phyloP scores from a whole-genome alignment of 1,140 invertebrate species.

The Meteorus sp. region DNA sequence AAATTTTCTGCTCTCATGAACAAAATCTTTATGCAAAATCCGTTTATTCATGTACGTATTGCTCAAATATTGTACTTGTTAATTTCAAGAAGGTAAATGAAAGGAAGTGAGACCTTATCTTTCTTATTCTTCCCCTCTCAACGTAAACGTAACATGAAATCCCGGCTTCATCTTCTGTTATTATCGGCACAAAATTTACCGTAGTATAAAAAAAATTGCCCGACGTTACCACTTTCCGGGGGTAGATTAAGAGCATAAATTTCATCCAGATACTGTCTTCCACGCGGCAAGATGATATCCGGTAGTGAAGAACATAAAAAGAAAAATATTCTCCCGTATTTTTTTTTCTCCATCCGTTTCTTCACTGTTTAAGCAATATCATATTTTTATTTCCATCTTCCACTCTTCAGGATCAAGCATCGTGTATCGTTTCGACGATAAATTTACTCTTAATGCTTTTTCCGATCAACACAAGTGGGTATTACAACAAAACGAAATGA shows the following conservation, averaged over 20 bases:
- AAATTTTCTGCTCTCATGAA: neutral
- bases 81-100: neutral
- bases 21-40: slow-evolving; percentile 1
- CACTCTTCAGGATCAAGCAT: slow-evolving; percentile 11
- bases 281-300: slow-evolving; percentile 5
- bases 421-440: neutral
- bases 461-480: neutral
- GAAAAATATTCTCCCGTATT: slow-evolving; percentile 2
- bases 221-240: slow-evolving; percentile 12
- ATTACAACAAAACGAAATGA: no score
- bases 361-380: neutral
- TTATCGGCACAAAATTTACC: slow-evolving; percentile 13
- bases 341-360: neutral
- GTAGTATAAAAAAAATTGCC: slow-evolving; percentile 15
- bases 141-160: slow-evolving; percentile 4
- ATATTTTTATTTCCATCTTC: slow-evolving; percentile 2
- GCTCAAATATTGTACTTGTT: neutral
- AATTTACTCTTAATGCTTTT: neutral
- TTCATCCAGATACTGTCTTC: slow-evolving; percentile 1
- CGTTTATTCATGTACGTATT: no score
- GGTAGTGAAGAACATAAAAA: slow-evolving; percentile 10
- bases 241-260: slow-evolving; percentile 32
- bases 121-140: neutral
- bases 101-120: neutral
- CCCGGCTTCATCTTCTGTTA: no score